These are phyloP conservation scores for Typhlomys cinereus DNA, from an alignment of 2,113 vertebrate genomes.

Conservation along the genomic window DNA sequence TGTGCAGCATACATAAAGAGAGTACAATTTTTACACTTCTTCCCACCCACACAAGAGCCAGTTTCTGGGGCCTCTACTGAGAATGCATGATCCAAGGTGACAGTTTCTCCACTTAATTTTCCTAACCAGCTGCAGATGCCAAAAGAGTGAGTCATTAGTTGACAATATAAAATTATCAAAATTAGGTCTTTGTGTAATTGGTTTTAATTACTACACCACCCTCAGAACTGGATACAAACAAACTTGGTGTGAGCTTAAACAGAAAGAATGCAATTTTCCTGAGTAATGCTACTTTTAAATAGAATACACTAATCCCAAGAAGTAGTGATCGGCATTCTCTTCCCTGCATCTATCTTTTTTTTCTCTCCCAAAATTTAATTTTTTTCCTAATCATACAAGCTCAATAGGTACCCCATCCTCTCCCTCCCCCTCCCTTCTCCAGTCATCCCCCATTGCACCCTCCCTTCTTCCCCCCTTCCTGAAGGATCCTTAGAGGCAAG, in stretches of 20 bases:
- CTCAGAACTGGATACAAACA: constrained; percentile 49
- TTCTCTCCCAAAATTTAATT: too few relatives aligned
- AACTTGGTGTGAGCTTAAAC: background rate
- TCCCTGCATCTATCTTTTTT: background rate
- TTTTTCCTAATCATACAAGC: too few relatives aligned
- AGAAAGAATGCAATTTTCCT: constrained; percentile 33
- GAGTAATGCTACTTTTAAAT: constrained; percentile 15
- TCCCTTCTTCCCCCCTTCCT: too few relatives aligned
- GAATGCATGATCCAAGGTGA: background rate
- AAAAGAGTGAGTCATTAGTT: constrained; percentile 66
- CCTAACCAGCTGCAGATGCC: constrained; percentile 24
- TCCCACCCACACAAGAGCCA: background rate
- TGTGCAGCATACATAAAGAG: background rate
- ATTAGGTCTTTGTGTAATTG: constrained; percentile 57
- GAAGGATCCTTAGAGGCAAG: too few relatives aligned
- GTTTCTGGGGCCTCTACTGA: background rate
- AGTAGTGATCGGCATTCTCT: background rate
- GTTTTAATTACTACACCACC: constrained; percentile 54
- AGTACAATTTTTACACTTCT: background rate
- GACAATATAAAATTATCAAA: constrained; percentile 62
- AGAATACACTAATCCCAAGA: background rate
- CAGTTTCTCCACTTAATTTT: constrained; percentile 23
- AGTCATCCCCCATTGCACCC: too few relatives aligned
- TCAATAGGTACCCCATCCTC: too few relatives aligned
- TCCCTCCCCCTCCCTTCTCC: too few relatives aligned